Base-by-base conservation (phyloP, 2,888 invertebrate genomes). In the Sinodicranocentrus sp. region DNA sequence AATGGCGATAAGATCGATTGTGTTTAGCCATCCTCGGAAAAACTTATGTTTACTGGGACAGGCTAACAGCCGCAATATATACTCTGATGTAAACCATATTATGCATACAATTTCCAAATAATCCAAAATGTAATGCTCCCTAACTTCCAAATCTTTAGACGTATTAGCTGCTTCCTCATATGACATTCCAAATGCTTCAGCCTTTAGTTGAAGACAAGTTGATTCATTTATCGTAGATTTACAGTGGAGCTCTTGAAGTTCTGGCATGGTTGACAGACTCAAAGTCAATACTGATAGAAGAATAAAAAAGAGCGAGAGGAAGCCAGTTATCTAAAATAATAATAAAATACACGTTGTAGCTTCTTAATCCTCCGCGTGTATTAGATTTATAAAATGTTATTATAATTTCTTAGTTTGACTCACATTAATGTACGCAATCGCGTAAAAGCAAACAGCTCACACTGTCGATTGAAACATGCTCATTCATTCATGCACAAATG, bases 41-140 rank as follows among this genome's bases (percentile, higher is more conserved):
- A 86, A 86, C 44, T 84, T 86, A 1, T 8, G 19, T 43, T 82
- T 84, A 33, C 80, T 77, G 0, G 84, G 84, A 13, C 65, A 19
- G 0, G 83, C 82, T 21, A 84, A 25, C 0, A 86, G 72, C 19
- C 86, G 54, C 10, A 84, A 44, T 1, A 86, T 5, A 57, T 82
- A 86, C 54, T 86, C 86, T 0, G 79, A 17, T 1, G 86, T 82
- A 28, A 86, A 86, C 86, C 86, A 86, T 23, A 67, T 52, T 10
- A 86, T 82, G 68, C 82, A 86, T 5, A 82, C 25, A 21, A 72
- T 61, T 76, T 86, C 86, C 10, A 86, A 21, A 15, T 73, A 17
- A 1, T 82, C 84, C 33, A 85, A 28, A 26, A 70, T 10, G 10
- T 54, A n/a, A n/a, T 79, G 72, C 17, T 85, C 85, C 19, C 21